phyloP scores from a whole-genome alignment of 2,113 vertebrate species.

The Indri indri region DNA sequence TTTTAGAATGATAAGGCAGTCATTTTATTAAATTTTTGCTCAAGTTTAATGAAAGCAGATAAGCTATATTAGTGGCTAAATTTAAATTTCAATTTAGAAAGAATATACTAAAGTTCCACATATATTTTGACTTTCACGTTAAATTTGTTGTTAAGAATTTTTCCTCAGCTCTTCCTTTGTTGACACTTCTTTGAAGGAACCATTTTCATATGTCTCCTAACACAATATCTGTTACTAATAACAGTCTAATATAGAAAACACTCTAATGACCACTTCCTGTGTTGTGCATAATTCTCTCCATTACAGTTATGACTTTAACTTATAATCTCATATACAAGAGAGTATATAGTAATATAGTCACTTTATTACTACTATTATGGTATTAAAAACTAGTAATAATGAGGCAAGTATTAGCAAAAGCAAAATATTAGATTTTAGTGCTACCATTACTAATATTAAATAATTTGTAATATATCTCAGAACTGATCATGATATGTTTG shows the following conservation, averaged over 20 bases:
- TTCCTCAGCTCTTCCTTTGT: neutral
- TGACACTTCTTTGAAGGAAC: neutral
- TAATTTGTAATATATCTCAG: neutral
- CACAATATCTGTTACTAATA: neutral
- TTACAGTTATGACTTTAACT: neutral
- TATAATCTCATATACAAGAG: neutral
- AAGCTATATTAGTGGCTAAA: neutral
- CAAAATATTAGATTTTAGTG: neutral
- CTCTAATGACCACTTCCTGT: neutral
- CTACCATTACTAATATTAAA: neutral
- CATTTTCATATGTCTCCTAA: neutral
- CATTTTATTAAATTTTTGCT: constrained; percentile 30
- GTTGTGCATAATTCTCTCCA: neutral
- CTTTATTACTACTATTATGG: no score
- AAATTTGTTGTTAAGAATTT: neutral
- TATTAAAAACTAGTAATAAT: neutral
- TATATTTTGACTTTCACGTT: neutral
- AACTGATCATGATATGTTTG: neutral
- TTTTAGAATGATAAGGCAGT: neutral
- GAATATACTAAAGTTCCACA: neutral
- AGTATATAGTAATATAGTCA: neutral
- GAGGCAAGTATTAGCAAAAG: neutral
- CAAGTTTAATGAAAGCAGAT: neutral
- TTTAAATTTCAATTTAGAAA: neutral
- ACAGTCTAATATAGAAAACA: neutral